Percentiles rank a stretch among this genome's conserved stretches.
Evolutionary conservation across 35 echinoderm and acorn worm species (phyloP).

Genomic region (Apostichopus japonicus): DNA sequence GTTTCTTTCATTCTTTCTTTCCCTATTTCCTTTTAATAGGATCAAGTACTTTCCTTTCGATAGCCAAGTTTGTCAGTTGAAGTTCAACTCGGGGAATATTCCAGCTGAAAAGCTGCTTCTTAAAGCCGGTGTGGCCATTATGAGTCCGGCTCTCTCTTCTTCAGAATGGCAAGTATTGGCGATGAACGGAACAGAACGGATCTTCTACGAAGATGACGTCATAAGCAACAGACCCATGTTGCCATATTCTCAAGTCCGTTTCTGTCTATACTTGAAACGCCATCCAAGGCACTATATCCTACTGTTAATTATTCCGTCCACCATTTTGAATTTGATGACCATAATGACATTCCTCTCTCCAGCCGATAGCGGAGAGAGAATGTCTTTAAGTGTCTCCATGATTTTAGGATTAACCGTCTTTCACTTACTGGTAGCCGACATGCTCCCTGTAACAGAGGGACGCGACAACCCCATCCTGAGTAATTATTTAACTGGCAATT

Average conservation of each 20-base stretch:
- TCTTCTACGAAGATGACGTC: not conserved
- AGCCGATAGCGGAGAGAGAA: constrained; percentile 44
- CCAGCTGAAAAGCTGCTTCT: constrained; percentile 24
- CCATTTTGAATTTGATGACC: constrained; percentile 10
- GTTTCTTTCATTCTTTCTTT: not conserved
- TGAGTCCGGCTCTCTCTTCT: not conserved
- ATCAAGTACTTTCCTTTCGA: constrained; percentile 40
- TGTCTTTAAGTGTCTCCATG: constrained; percentile 27
- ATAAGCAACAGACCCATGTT: not conserved
- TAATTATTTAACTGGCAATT: not conserved
- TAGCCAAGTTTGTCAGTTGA: not conserved
- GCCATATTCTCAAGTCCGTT: not conserved
- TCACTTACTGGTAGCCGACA: constrained; percentile 44
- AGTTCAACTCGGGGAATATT: not conserved
- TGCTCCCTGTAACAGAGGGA: constrained; percentile 3
- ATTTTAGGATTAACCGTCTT: constrained; percentile 44
- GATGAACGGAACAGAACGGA: not conserved
- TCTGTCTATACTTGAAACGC: constrained; percentile 16
- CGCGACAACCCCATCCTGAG: not conserved
- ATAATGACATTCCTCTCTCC: constrained; percentile 32
- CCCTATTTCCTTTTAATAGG: not conserved
- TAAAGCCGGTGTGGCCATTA: not conserved
- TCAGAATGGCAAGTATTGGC: not conserved
- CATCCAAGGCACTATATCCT: not conserved
- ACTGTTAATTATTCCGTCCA: constrained; percentile 24